Evolutionary conservation across 2,113 vertebrate genomes (phyloP).

Genomic region (Polyodon spathula): DNA sequence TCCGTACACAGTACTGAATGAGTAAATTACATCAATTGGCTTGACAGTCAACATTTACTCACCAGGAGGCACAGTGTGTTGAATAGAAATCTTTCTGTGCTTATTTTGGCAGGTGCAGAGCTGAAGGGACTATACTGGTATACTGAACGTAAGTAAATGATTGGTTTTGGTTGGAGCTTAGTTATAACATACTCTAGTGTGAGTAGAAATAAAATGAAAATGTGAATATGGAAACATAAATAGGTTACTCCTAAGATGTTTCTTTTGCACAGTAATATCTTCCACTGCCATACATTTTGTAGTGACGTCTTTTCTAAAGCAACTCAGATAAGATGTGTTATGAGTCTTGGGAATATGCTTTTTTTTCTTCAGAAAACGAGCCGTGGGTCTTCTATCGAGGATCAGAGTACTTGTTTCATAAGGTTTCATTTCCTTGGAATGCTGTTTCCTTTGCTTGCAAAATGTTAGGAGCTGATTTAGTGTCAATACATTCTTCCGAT

Average conservation of each 20-base stretch:
- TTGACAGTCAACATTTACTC: too few relatives aligned
- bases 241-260: background rate
- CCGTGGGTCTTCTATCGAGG: conserved; percentile 80
- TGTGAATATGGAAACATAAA: background rate
- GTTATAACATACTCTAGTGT: too few relatives aligned
- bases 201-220: too few relatives aligned
- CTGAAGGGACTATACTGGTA: conserved; percentile 77
- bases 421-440: conserved; percentile 56
- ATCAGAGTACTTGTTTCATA: conserved; percentile 72
- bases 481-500: conserved; percentile 68
- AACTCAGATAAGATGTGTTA: too few relatives aligned
- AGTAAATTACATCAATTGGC: too few relatives aligned
- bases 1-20: too few relatives aligned
- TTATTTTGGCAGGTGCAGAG: conserved; percentile 60
- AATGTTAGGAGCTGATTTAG: conserved; percentile 66
- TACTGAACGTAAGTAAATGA: conserved; percentile 62
- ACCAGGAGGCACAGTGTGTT: too few relatives aligned
- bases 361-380: conserved; percentile 55
- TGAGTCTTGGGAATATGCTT: conserved; percentile 1
- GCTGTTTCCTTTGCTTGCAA: conserved; percentile 66
- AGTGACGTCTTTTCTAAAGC: too few relatives aligned
- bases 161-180: background rate
- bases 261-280: too few relatives aligned
- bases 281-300: too few relatives aligned
- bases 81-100: conserved; percentile 6